Conservation (phyloP, 2,888 invertebrate genomes). For the Drosophila merina region DNA sequence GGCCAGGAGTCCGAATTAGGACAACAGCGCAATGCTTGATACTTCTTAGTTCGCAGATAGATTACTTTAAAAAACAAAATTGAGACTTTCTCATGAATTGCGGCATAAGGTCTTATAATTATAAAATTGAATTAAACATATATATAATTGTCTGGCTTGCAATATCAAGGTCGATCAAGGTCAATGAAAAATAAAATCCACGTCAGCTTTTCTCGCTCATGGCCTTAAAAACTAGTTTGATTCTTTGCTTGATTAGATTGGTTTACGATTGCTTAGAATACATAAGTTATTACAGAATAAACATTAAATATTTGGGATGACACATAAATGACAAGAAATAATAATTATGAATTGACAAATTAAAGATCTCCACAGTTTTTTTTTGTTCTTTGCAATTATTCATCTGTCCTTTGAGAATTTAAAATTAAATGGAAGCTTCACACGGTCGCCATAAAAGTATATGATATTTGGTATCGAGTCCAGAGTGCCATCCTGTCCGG, state of each 20-base stretch:
- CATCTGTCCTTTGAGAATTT: constrained; percentile 1
- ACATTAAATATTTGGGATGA: constrained; percentile 65
- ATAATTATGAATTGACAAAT: constrained; percentile 21
- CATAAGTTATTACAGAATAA: constrained; percentile 54
- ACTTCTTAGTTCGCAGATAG: constrained; percentile 20
- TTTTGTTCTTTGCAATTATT: not conserved
- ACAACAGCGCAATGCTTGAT: constrained; percentile 9
- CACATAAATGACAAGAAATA: constrained; percentile 67
- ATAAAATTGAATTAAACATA: constrained; percentile 23
- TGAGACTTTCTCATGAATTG: constrained; percentile 2
- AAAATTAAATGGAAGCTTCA: constrained; percentile 29
- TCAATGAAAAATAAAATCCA: constrained; percentile 6
- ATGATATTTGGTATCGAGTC: constrained; percentile 63
- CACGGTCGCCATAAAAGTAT: constrained; percentile 17
- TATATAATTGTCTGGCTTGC: constrained; percentile 12
- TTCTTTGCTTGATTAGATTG: constrained; percentile 72
- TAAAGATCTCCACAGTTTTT: not conserved
- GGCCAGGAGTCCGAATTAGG: constrained; percentile 10
- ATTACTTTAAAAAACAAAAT: constrained; percentile 18
- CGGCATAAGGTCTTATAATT: constrained; percentile 14
- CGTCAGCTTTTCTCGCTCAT: not conserved
- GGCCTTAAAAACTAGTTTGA: constrained; percentile 61
- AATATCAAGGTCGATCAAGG: constrained; percentile 8
- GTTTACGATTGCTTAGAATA: constrained; percentile 56
- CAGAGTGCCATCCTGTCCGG: constrained; percentile 9